Evolutionary conservation across 64 coral and sea anemone species (phyloP), one percentile per base, ranked within the genome.

Genomic region (Porites australiensis): DNA sequence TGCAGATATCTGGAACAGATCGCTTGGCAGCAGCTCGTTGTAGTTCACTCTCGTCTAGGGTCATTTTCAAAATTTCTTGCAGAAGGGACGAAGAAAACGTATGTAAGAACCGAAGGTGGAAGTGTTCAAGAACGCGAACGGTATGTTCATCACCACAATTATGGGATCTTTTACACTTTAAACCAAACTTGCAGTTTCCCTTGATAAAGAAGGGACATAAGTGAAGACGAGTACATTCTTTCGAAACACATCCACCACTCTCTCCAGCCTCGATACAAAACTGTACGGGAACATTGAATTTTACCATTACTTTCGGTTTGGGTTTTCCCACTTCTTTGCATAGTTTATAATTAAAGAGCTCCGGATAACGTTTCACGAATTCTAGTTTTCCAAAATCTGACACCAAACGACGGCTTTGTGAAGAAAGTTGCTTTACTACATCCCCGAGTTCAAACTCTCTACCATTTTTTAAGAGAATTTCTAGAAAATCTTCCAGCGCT

Each of bases 281-380:
- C 66, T 90, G 70, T 51, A 96, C 12, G 12, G 91, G 88, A n/a
- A 90, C 45, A 6, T 83, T 47, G 16, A 82, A 78, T 83, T 93
- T 72, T 5, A 96, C 66, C 15, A 90, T 37, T 6, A 93, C 73
- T 86, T 72, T 93, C 92, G 92, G 50, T 93, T 93, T 88, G 75
- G 37, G 50, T 70, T 55, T 71, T 81, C 19, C 70, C 18, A 37
- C 27, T 37, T 37, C 27, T 37, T 1, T 37, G 1, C 27, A 37
- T 37, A 37, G 27, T 37, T 37, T 37, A 37, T 71, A 16, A 51
- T 6, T 45, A 79, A 95, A 88, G 8, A 92, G 62, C 9, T 87
- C 23, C 2, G 94, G 76, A 75, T 75, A 92, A 8, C 10, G 10
- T 61, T 64, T 48, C 2, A 79, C 70, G 43, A 96, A 96, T 13